Evolutionary conservation across 1,140 invertebrate genomes (phyloP).

Genomic region (Propsilocerus akamusi): DNA sequence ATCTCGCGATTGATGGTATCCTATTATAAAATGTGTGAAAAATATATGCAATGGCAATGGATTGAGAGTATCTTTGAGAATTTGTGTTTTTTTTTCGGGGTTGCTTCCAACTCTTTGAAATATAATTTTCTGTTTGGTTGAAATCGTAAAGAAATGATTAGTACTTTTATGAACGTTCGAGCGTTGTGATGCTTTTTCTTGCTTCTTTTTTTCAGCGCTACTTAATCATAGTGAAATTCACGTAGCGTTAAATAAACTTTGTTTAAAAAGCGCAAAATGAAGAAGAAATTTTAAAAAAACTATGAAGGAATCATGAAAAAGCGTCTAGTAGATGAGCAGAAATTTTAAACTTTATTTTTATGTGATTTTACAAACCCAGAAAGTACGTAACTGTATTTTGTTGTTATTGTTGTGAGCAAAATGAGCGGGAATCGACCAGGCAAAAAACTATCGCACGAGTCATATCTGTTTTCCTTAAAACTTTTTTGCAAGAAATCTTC

Average conservation of each 20-base stretch:
- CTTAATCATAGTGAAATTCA: background rate
- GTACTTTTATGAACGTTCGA: too few relatives aligned
- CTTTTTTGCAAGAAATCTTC: background rate
- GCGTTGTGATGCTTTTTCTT: background rate
- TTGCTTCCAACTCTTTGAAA: background rate
- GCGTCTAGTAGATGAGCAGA: background rate
- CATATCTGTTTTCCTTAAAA: background rate
- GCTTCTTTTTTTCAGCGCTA: background rate
- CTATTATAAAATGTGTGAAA: background rate
- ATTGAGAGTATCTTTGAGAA: background rate
- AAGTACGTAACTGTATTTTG: too few relatives aligned
- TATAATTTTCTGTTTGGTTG: background rate
- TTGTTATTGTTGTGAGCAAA: background rate
- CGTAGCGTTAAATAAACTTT: background rate
- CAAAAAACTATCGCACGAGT: background rate
- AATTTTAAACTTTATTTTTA: background rate
- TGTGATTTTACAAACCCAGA: too few relatives aligned
- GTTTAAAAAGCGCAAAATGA: background rate
- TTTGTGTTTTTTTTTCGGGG: background rate
- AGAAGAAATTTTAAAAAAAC: slow-evolving; percentile 4
- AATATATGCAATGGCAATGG: background rate
- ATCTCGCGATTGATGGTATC: background rate
- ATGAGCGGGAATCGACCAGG: background rate
- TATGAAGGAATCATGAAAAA: slow-evolving; percentile 1
- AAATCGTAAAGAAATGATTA: background rate